phyloP scores from a whole-genome alignment of 53 echinoderm and acorn worm genomes.

The Actinopyga echinites region DNA sequence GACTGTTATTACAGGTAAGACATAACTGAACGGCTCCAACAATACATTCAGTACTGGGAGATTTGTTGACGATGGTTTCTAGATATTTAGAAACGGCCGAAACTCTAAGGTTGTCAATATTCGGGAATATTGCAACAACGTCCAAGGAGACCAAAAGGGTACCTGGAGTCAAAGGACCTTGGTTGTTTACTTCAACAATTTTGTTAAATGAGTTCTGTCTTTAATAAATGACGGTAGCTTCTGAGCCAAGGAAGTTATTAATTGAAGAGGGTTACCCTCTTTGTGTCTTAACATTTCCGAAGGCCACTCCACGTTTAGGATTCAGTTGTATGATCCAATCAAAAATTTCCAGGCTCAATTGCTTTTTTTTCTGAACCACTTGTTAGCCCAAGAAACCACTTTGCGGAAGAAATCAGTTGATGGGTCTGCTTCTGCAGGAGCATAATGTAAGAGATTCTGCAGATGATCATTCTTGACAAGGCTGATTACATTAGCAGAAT shows the following conservation, averaged over 20 bases:
- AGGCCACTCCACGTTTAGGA: too few relatives aligned
- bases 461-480: too few relatives aligned
- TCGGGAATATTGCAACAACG: constrained; percentile 4
- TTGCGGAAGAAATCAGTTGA: not conserved
- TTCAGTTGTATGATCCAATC: too few relatives aligned
- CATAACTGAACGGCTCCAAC: not conserved
- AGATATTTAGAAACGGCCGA: not conserved
- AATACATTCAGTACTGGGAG: not conserved
- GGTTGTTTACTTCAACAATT: not conserved
- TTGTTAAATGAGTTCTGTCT: not conserved
- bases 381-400: too few relatives aligned
- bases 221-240: not conserved
- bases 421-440: not conserved
- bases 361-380: too few relatives aligned
- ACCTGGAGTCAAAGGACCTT: not conserved
- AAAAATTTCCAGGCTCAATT: too few relatives aligned
- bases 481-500: too few relatives aligned
- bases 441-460: not conserved
- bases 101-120: constrained; percentile 13
- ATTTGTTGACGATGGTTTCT: not conserved
- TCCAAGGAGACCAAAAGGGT: constrained; percentile 10
- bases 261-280: not conserved
- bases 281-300: not conserved
- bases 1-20: not conserved
- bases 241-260: constrained; percentile 1